Percentiles rank a stretch among this genome's conserved stretches.
Conservation (phyloP, 2,888 invertebrate species). For the Acleris sparsana region DNA sequence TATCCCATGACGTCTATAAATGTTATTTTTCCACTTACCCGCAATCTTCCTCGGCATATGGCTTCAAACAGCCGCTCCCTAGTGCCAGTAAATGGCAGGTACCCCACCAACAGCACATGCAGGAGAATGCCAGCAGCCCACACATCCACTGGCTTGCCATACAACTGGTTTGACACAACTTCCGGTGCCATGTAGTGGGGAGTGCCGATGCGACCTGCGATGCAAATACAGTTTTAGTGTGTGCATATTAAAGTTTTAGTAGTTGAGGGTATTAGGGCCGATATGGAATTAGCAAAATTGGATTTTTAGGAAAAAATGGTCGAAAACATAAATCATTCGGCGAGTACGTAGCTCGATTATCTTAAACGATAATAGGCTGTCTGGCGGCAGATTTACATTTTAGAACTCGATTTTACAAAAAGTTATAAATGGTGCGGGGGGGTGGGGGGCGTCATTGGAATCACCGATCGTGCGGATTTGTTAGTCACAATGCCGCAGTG, state of each 20-base stretch:
- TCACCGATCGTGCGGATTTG: no score
- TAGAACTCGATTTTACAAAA: no score
- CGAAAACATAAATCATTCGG: no score
- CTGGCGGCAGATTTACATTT: no score
- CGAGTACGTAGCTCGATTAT: no score
- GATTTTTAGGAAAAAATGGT: background rate
- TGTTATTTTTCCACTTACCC: constrained; percentile 78
- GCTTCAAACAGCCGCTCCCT: constrained; percentile 96
- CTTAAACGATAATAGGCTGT: no score
- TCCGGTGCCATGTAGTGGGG: constrained; percentile 99
- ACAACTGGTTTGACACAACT: constrained; percentile 94
- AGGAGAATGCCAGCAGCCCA: constrained; percentile 98
- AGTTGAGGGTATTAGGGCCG: no score
- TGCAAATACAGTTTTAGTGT: background rate
- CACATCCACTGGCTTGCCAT: constrained; percentile 97
- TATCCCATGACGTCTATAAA: no score
- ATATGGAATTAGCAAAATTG: background rate
- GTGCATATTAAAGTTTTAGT: background rate
- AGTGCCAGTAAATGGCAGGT: constrained; percentile 97
- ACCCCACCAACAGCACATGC: constrained; percentile 96
- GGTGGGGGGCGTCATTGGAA: no score
- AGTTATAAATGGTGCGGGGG: no score
- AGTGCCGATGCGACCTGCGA: constrained; percentile 95
- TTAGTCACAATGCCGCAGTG: no score
- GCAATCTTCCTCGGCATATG: constrained; percentile 92